These are phyloP conservation scores for Xylota sylvarum DNA, from an alignment of 2,888 invertebrate species.

Conservation along the genomic window DNA sequence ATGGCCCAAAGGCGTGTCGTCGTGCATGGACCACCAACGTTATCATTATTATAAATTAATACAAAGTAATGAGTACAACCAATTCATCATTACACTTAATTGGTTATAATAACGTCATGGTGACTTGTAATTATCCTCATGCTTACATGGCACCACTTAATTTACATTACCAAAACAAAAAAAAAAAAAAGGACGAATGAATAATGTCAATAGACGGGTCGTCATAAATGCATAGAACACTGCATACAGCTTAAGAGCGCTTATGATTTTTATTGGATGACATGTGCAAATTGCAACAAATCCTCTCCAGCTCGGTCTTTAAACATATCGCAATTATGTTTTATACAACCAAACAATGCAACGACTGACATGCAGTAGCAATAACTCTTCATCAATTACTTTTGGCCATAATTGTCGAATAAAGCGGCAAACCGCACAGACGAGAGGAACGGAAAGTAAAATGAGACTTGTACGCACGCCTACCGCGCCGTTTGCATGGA, in stretches of 20 bases:
- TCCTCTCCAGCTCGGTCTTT: conserved; percentile 16
- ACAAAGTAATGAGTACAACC: neutral
- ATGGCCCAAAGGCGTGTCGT: neutral
- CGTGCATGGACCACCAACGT: conserved; percentile 7
- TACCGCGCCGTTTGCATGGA: conserved; percentile 31
- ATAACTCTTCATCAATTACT: conserved; percentile 74
- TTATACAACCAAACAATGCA: conserved; percentile 40
- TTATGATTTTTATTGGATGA: conserved; percentile 17
- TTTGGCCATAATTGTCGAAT: conserved; percentile 67
- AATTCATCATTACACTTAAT: neutral
- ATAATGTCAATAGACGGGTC: neutral
- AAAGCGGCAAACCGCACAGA: conserved; percentile 33
- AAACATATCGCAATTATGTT: conserved; percentile 63
- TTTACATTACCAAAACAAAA: conserved; percentile 1
- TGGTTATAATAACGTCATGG: neutral
- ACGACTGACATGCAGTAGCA: conserved; percentile 33
- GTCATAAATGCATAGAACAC: conserved; percentile 7
- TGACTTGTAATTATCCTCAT: neutral
- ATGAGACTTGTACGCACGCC: conserved; percentile 68
- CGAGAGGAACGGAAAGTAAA: conserved; percentile 33
- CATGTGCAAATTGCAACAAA: conserved; percentile 50
- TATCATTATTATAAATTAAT: conserved; percentile 10
- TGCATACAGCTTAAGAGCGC: conserved; percentile 17
- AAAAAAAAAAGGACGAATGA: neutral
- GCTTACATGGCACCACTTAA: neutral